phyloP scores from a whole-genome alignment of 2,797 vertebrate genomes.

The Natrix natrix region DNA sequence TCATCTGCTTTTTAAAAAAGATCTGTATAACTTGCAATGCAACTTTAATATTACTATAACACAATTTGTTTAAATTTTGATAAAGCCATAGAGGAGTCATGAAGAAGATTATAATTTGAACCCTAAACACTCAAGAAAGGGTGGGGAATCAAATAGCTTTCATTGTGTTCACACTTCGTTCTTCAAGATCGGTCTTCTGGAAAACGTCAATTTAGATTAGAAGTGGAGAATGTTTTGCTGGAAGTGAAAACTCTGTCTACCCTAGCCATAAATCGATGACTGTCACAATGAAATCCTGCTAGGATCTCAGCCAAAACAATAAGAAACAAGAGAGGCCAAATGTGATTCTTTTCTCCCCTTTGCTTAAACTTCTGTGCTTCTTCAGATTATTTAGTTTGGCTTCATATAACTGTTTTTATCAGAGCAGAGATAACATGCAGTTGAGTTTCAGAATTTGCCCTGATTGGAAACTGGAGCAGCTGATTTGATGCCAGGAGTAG shows the following conservation, averaged over 20 bases:
- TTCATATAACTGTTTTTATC: conserved; percentile 43
- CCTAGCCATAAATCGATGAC: conserved; percentile 41
- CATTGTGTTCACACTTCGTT: conserved; percentile 11
- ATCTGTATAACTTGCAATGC: neutral
- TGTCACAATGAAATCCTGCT: conserved; percentile 46
- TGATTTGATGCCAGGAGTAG: conserved; percentile 36
- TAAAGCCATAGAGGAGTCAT: conserved; percentile 22
- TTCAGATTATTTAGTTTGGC: conserved; percentile 45
- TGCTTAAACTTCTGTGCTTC: conserved; percentile 41
- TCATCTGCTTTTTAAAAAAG: neutral
- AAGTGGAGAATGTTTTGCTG: conserved; percentile 44
- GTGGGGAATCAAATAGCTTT: conserved; percentile 31
- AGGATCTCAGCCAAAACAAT: conserved; percentile 58
- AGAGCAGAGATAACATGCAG: conserved; percentile 16
- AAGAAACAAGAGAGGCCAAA: conserved; percentile 40
- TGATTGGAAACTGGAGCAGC: conserved; percentile 31
- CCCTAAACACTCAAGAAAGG: neutral
- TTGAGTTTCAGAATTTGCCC: conserved; percentile 44
- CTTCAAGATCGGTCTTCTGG: conserved; percentile 40
- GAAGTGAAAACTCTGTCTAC: conserved; percentile 44
- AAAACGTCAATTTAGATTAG: conserved; percentile 47
- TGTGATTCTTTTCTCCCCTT: conserved; percentile 19
- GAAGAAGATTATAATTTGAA: conserved; percentile 4
- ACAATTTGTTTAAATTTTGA: neutral
- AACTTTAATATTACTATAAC: conserved; percentile 5